phyloP scores from a whole-genome alignment of 2,888 invertebrate genomes.

The Apamea monoglypha region DNA sequence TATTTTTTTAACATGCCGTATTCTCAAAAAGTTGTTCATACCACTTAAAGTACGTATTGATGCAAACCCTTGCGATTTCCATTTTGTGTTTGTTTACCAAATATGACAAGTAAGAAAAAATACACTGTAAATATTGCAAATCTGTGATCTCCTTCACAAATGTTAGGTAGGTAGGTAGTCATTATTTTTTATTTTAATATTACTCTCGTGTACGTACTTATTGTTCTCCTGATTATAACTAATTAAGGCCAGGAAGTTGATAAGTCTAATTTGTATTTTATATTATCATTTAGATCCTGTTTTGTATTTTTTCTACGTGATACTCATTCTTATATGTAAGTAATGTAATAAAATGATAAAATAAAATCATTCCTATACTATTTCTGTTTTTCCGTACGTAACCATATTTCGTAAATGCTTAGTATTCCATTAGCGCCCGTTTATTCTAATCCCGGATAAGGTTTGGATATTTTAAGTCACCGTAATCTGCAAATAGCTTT shows the following conservation, averaged over 20 bases:
- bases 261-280: slow-evolving; percentile 38
- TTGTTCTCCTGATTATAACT: slow-evolving; percentile 7
- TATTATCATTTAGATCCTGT: slow-evolving; percentile 11
- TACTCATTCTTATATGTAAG: slow-evolving; percentile 31
- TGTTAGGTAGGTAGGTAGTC: slow-evolving; percentile 25
- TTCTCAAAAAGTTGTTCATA: background rate
- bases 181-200: slow-evolving; percentile 31
- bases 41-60: background rate
- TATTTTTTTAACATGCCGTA: background rate
- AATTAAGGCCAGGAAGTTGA: slow-evolving; percentile 16
- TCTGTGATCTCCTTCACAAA: slow-evolving; percentile 53
- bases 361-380: slow-evolving; percentile 68
- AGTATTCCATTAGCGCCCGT: background rate
- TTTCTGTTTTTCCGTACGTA: background rate
- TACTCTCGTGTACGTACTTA: slow-evolving; percentile 24
- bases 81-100: slow-evolving; percentile 12
- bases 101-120: slow-evolving; percentile 8
- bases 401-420: background rate
- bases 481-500: slow-evolving; percentile 32
- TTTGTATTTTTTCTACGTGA: slow-evolving; percentile 45
- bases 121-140: slow-evolving; percentile 21
- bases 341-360: slow-evolving; percentile 37
- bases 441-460: background rate
- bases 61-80: background rate
- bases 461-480: background rate